Evolutionary conservation across 2,797 vertebrate species (phyloP).

Genomic region (Botia kubotai): DNA sequence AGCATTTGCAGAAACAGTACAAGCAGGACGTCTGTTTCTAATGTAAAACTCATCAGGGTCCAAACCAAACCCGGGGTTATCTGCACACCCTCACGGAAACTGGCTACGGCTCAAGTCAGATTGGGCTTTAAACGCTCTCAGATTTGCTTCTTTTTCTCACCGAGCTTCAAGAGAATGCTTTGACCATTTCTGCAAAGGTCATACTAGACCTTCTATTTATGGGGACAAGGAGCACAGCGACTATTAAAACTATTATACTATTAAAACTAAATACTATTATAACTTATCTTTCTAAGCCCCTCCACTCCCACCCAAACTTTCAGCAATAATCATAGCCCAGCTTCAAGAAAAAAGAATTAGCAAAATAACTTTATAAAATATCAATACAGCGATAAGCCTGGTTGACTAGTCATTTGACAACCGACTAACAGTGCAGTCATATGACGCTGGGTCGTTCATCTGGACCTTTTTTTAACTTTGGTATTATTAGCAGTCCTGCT

Average conservation of each 20-base stretch:
- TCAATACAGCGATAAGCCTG: neutral
- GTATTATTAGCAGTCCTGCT: neutral
- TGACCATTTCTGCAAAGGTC: constrained; percentile 61
- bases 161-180: constrained; percentile 38
- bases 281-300: neutral
- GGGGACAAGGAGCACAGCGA: constrained; percentile 43
- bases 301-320: neutral
- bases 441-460: neutral
- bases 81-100: constrained; percentile 53
- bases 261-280: neutral
- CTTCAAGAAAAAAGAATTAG: neutral
- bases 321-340: neutral
- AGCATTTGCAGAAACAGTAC: constrained; percentile 73
- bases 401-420: no score
- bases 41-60: constrained; percentile 58
- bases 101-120: constrained; percentile 50
- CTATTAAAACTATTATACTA: neutral
- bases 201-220: constrained; percentile 62
- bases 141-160: constrained; percentile 33
- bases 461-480: neutral
- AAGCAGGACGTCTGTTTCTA: constrained; percentile 65
- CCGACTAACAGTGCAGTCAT: neutral
- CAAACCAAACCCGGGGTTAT: constrained; percentile 62
- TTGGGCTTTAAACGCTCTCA: constrained; percentile 28
- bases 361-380: neutral